Evolutionary conservation across 2,888 invertebrate species (phyloP).

Genomic region (Urechis unicinctus): DNA sequence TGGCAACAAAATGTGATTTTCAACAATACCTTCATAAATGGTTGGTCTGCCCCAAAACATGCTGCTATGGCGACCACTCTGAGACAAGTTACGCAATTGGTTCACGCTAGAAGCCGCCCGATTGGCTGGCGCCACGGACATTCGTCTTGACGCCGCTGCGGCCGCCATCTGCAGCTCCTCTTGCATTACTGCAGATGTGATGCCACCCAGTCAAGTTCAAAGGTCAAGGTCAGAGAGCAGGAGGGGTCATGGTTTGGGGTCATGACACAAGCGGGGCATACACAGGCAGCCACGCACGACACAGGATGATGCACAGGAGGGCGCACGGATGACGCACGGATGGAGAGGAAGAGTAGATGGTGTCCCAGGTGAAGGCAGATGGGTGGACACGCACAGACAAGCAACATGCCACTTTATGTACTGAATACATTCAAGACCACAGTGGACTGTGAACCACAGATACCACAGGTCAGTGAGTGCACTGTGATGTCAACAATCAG

Average conservation of each 20-base stretch:
- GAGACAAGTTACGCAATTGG: slow-evolving; percentile 42
- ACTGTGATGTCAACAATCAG: no score
- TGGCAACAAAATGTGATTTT: no score
- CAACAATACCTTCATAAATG: slow-evolving; percentile 7
- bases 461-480: no score
- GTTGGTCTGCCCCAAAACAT: slow-evolving; percentile 25
- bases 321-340: no score
- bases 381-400: no score
- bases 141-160: slow-evolving; percentile 42
- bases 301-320: no score
- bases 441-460: no score
- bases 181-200: slow-evolving; percentile 26
- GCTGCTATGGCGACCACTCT: slow-evolving; percentile 43
- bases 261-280: background rate
- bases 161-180: slow-evolving; percentile 41
- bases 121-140: slow-evolving; percentile 48
- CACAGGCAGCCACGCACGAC: no score
- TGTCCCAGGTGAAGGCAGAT: no score
- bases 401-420: no score
- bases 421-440: no score
- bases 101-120: slow-evolving; percentile 36
- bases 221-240: background rate
- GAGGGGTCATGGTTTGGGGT: background rate
- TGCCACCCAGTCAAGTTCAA: background rate
- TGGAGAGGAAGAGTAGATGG: no score